Evolutionary conservation across 1,140 invertebrate genomes (phyloP), one percentile per base, ranked within the genome.

Genomic region (Araneus ventricosus): DNA sequence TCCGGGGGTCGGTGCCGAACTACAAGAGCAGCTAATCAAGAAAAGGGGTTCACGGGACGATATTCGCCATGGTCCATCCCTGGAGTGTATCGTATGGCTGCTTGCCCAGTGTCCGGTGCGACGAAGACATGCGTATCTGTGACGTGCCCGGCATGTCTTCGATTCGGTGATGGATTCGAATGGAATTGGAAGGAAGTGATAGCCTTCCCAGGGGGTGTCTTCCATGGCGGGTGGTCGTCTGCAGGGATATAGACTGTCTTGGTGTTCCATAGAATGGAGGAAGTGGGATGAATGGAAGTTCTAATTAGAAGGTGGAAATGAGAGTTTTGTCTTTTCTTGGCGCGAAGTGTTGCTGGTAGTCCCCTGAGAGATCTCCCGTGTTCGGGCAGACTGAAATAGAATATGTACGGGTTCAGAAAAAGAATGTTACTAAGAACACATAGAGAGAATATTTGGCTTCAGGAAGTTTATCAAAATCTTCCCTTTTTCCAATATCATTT

Each of bases 21-120:
- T 75, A 88, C 39, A 70, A 88, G 87, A 37, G 20, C 59, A 63
- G 59, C 61, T 88, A 88, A 88, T 88, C 87, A 88, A 88, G 61
- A 87, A 61, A 87, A 88, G 75, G 87, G 87, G 59, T 88, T 70
- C 61, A 20, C n/a, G 34, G 70, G 52, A 45, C 85, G 34, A 87
- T 37, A 63, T 87, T 27, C 14, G 52, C 86, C 61, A 41, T 59
- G 61, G 39, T 10, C 8, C 39, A 24, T 70, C 63, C 61, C 61
- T 22, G 39, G 87, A 63, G 87, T 88, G 67, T 41, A 67, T 88
- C 87, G 87, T 52, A 88, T 88, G 39, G 7, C 79, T 14, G 45
- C 45, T 52, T 52, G 10, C 45, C 8, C 63, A 41, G 39, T 70
- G 82, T 88, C 87, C 87, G 27, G 59, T 37, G 24, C 59, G 37